Evolutionary conservation across 1,140 invertebrate species (phyloP).

Genomic region (Mesaphorura yosii): DNA sequence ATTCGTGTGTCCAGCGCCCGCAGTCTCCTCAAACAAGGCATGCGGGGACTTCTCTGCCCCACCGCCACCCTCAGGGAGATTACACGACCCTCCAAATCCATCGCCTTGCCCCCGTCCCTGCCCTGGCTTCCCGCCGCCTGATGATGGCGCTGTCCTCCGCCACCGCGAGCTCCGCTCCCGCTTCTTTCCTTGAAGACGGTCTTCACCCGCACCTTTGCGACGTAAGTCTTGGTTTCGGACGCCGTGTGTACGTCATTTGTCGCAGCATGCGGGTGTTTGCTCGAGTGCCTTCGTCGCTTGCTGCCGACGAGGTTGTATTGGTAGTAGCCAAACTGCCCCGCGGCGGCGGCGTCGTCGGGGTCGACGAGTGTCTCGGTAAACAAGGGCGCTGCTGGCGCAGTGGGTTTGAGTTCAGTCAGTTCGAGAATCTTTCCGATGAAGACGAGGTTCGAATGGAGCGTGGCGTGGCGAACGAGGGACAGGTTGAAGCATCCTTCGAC

Average conservation of each 20-base stretch:
- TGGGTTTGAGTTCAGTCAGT: conserved; percentile 16
- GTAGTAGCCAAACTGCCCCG: background rate
- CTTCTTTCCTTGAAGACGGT: conserved; percentile 23
- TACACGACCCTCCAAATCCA: no score
- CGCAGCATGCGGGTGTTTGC: background rate
- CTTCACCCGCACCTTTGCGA: conserved; percentile 17
- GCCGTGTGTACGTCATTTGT: background rate
- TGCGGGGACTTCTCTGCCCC: background rate
- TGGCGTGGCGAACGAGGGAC: conserved; percentile 13
- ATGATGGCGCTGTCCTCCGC: no score
- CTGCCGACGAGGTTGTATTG: background rate
- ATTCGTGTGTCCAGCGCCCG: conserved; percentile 19
- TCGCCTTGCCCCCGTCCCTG: no score
- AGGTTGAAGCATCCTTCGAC: conserved; percentile 20
- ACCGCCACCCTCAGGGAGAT: no score
- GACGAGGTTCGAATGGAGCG: conserved; percentile 14
- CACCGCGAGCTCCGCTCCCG: background rate
- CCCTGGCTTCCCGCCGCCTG: background rate
- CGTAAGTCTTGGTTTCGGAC: background rate
- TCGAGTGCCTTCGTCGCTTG: background rate
- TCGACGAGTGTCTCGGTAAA: conserved; percentile 2
- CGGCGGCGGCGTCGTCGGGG: background rate
- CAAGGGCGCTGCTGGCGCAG: no score
- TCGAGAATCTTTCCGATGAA: conserved; percentile 27
- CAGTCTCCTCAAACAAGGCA: conserved; percentile 16